These are phyloP conservation scores for Norana najaformis DNA, from an alignment of 2,888 invertebrate species.

Conservation along the genomic window DNA sequence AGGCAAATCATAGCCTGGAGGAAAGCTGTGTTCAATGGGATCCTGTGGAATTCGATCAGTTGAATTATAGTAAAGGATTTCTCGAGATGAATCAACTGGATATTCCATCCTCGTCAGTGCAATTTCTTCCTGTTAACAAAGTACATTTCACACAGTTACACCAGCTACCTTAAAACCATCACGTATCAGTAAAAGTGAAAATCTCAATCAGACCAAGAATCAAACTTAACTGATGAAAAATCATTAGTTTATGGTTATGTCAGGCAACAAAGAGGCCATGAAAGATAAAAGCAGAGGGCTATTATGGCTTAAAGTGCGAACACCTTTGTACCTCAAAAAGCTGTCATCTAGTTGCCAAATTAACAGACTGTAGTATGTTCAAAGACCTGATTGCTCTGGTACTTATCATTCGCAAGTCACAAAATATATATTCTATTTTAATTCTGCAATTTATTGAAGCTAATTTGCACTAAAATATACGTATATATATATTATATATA, in stretches of 20 bases:
- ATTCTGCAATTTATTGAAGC: too few species aligned
- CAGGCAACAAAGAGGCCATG: not conserved
- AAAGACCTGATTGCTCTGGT: too few species aligned
- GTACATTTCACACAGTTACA: not conserved
- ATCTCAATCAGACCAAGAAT: too few species aligned
- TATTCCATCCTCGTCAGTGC: not conserved
- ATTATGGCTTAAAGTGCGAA: not conserved
- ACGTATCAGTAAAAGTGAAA: not conserved
- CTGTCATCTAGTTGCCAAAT: not conserved
- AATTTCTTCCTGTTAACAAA: not conserved
- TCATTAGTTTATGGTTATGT: not conserved
- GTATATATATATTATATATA: too few species aligned
- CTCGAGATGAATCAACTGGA: not conserved
- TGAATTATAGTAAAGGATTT: not conserved
- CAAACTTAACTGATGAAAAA: not conserved
- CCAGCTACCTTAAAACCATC: not conserved
- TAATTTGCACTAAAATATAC: too few species aligned
- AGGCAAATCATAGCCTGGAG: not conserved
- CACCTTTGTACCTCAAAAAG: not conserved
- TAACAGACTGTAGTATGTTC: not conserved
- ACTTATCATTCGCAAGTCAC: too few species aligned
- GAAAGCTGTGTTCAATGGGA: not conserved
- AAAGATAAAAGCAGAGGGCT: not conserved
- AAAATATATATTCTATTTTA: too few species aligned
- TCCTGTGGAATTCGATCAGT: slow-evolving; percentile 2